Percentiles rank a stretch among this genome's conserved stretches.
These are phyloP conservation scores for Luperina nickerlii DNA, from an alignment of 2,888 invertebrate genomes.

Conservation along the genomic window DNA sequence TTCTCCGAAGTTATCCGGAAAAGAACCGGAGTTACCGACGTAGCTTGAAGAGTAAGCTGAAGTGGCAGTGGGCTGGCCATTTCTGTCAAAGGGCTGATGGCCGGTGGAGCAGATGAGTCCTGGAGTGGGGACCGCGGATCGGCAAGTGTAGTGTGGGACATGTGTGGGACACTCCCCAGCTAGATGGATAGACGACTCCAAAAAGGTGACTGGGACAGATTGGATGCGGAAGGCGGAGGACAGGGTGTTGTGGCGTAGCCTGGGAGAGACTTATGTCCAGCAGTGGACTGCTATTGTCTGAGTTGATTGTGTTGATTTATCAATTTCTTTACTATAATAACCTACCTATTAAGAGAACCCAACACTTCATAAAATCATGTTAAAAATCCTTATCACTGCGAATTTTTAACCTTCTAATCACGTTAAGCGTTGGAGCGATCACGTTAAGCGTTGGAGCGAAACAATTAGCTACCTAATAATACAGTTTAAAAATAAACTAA, in stretches of 20 bases:
- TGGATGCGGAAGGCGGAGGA: too few species aligned
- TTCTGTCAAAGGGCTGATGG: not conserved
- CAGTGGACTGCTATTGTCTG: too few species aligned
- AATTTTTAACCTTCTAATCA: slow-evolving; percentile 28
- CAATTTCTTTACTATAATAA: not conserved
- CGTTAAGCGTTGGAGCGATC: slow-evolving; percentile 12
- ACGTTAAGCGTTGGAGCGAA: slow-evolving; percentile 20
- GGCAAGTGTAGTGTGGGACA: too few species aligned
- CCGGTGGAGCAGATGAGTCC: too few species aligned
- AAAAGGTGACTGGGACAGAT: too few species aligned
- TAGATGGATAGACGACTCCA: too few species aligned
- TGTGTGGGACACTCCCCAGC: too few species aligned
- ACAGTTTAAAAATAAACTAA: slow-evolving; percentile 45
- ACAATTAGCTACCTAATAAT: slow-evolving; percentile 16
- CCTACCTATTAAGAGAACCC: not conserved
- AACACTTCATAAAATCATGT: not conserved
- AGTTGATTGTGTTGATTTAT: too few species aligned
- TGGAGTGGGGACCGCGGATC: too few species aligned
- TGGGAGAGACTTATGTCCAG: too few species aligned
- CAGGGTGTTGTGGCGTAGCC: too few species aligned
- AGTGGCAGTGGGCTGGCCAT: not conserved
- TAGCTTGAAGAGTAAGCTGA: not conserved
- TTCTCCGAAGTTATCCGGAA: not conserved
- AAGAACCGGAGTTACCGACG: not conserved
- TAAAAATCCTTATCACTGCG: slow-evolving; percentile 5